phyloP scores from a whole-genome alignment of 2,888 invertebrate species.

The Cephus nigrinus region DNA sequence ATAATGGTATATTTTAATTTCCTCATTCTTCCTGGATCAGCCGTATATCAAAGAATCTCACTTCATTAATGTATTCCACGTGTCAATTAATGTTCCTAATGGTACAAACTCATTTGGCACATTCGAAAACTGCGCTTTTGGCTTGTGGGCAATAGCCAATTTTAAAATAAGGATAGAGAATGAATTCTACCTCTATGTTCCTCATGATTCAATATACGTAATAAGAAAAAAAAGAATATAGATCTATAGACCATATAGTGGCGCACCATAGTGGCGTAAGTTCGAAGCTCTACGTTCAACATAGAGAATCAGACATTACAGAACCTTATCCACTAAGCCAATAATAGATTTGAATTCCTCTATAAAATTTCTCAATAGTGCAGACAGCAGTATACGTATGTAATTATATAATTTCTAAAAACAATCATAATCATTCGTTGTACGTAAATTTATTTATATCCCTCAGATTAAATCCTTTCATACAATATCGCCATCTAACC shows the following conservation, averaged over 20 bases:
- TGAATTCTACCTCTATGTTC: too few species aligned
- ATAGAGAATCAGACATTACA: neutral
- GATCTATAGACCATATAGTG: neutral
- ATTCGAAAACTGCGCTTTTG: too few species aligned
- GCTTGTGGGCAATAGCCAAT: too few species aligned
- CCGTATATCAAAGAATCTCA: too few species aligned
- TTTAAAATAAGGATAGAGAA: too few species aligned
- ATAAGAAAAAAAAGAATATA: neutral
- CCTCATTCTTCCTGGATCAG: too few species aligned
- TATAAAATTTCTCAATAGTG: neutral
- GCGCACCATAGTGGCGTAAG: neutral
- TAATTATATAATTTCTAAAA: neutral
- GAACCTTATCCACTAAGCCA: neutral
- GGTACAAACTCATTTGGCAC: too few species aligned
- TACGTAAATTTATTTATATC: neutral
- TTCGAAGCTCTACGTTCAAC: neutral
- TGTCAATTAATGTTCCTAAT: too few species aligned
- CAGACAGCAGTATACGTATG: neutral
- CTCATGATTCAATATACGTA: neutral
- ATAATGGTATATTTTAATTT: too few species aligned
- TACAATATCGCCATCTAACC: neutral
- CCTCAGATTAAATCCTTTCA: neutral
- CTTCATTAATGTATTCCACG: too few species aligned
- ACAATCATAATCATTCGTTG: neutral
- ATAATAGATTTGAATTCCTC: neutral